phyloP scores from a whole-genome alignment of 2,888 invertebrate species.

The Limulus polyphemus region DNA sequence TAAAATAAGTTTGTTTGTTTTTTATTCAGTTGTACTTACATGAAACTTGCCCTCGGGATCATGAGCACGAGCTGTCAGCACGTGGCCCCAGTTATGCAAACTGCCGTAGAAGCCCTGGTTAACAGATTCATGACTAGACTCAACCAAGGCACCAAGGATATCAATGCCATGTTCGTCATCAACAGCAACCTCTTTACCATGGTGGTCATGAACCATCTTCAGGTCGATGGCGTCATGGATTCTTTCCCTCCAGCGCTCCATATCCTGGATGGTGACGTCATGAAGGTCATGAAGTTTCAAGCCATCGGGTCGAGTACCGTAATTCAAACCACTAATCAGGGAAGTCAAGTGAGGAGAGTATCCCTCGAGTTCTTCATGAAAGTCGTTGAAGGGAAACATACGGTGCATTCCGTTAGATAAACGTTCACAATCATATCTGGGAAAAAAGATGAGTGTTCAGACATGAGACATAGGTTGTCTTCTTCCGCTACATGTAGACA shows the following conservation, averaged over 20 bases:
- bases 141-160: constrained; percentile 63
- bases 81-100: constrained; percentile 69
- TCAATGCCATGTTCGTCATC: constrained; percentile 61
- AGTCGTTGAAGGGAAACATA: constrained; percentile 45
- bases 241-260: constrained; percentile 63
- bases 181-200: constrained; percentile 45
- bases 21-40: constrained; percentile 39
- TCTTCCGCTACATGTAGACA: neutral
- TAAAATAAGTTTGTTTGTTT: too few species aligned
- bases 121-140: constrained; percentile 41
- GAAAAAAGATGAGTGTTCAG: constrained; percentile 7
- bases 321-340: constrained; percentile 22
- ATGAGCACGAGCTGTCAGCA: constrained; percentile 60
- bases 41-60: constrained; percentile 65
- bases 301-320: constrained; percentile 22
- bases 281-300: constrained; percentile 12
- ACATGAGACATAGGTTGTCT: neutral
- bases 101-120: constrained; percentile 45
- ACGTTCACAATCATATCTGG: constrained; percentile 56
- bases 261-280: constrained; percentile 14
- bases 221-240: constrained; percentile 57
- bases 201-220: constrained; percentile 41
- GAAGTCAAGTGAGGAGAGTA: constrained; percentile 26
- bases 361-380: constrained; percentile 20
- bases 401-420: constrained; percentile 54